Evolutionary conservation across 2,797 vertebrate species (phyloP).

Genomic region (Melanotaenia trifasciata): DNA sequence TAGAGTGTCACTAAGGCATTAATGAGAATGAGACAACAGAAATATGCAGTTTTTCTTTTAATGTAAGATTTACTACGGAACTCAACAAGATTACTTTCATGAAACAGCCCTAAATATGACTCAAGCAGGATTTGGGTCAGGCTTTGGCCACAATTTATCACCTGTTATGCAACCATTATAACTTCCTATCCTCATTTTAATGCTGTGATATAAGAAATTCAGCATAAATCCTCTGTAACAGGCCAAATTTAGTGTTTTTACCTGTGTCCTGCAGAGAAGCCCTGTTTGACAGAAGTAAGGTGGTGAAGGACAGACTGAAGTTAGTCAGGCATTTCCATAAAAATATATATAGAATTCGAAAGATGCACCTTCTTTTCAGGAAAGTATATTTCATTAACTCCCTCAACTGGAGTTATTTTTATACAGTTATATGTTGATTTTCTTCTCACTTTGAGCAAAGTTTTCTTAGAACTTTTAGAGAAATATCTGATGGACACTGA

Average conservation of each 20-base stretch:
- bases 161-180: conserved; percentile 5
- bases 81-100: background rate
- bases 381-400: conserved; percentile 41
- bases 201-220: conserved; percentile 6
- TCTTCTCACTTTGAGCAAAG: conserved; percentile 20
- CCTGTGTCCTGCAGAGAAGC: conserved; percentile 13
- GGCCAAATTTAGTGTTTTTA: background rate
- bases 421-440: conserved; percentile 28
- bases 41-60: background rate
- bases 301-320: conserved; percentile 2
- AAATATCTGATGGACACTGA: background rate
- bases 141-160: conserved; percentile 1
- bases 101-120: background rate
- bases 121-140: background rate
- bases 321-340: conserved; percentile 42
- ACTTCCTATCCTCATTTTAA: background rate
- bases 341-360: conserved; percentile 37
- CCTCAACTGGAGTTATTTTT: conserved; percentile 30
- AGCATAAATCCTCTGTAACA: background rate
- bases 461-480: conserved; percentile 23
- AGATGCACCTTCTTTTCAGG: conserved; percentile 21
- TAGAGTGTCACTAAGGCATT: conserved; percentile 43
- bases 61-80: background rate
- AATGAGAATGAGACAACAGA: conserved; percentile 17
- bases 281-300: conserved; percentile 5